phyloP scores from a whole-genome alignment of 2,797 vertebrate species.

The Kryptolebias ocellatus region DNA sequence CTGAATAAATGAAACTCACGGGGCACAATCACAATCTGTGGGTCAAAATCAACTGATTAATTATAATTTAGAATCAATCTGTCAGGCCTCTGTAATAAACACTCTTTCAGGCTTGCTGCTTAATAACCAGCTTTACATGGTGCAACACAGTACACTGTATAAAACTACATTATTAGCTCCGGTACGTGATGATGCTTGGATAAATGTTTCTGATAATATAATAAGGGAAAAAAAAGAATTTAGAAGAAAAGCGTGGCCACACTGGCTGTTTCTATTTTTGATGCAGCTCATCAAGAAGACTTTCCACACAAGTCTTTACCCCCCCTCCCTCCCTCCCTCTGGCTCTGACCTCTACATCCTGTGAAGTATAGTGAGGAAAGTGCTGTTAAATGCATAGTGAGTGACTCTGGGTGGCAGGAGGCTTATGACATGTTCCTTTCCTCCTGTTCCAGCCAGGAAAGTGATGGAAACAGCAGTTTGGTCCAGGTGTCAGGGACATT shows the following conservation, averaged over 20 bases:
- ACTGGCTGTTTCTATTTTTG: slow-evolving; percentile 22
- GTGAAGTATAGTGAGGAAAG: slow-evolving; percentile 65
- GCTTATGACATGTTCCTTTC: slow-evolving; percentile 82
- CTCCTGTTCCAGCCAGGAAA: slow-evolving; percentile 75
- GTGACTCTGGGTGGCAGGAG: slow-evolving; percentile 70
- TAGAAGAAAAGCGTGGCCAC: slow-evolving; percentile 7
- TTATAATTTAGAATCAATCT: slow-evolving; percentile 77
- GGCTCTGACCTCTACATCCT: slow-evolving; percentile 62
- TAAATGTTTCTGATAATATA: slow-evolving; percentile 17
- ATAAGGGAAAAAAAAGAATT: not conserved
- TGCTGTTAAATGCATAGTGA: slow-evolving; percentile 75
- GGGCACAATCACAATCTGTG: slow-evolving; percentile 77
- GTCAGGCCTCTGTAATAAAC: slow-evolving; percentile 75
- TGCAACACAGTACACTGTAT: slow-evolving; percentile 19
- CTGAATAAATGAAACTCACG: slow-evolving; percentile 77
- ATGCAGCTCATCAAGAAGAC: slow-evolving; percentile 41
- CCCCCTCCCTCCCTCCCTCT: not conserved
- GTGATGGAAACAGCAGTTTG: slow-evolving; percentile 91
- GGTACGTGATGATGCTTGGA: slow-evolving; percentile 18
- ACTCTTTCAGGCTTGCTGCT: slow-evolving; percentile 66
- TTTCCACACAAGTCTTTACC: slow-evolving; percentile 53
- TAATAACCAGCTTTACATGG: slow-evolving; percentile 66
- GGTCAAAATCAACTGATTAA: slow-evolving; percentile 82
- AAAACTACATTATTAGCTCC: slow-evolving; percentile 11
- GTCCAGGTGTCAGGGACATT: slow-evolving; percentile 94